Evolutionary conservation across 2,888 invertebrate genomes (phyloP).

Genomic region (Rhyacophila evoluta): DNA sequence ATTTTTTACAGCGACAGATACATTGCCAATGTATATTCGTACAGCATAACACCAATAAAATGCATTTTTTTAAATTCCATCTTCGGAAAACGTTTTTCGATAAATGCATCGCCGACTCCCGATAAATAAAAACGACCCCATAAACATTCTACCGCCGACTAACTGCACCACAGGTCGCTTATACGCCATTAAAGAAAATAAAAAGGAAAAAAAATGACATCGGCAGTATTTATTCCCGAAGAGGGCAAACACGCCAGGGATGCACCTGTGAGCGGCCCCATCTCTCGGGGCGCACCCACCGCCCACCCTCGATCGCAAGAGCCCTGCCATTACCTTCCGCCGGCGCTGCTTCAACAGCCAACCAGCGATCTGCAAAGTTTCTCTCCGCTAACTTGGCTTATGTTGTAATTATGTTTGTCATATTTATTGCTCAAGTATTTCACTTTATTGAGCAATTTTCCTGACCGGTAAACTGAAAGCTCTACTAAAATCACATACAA

Average conservation of each 20-base stretch:
- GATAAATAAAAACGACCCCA: not conserved
- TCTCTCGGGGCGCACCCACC: not conserved
- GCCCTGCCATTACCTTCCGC: not conserved
- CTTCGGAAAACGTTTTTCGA: not conserved
- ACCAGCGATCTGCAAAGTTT: slow-evolving; percentile 19
- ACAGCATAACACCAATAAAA: not conserved
- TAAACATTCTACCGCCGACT: slow-evolving; percentile 5
- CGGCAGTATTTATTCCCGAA: slow-evolving; percentile 17
- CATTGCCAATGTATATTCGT: no score
- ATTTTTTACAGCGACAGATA: no score
- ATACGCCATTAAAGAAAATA: not conserved
- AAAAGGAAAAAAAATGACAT: not conserved
- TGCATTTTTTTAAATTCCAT: not conserved
- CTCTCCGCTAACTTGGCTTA: not conserved
- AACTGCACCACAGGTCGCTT: slow-evolving; percentile 17
- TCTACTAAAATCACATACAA: no score
- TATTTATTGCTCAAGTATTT: slow-evolving; percentile 12
- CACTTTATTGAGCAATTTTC: slow-evolving; percentile 22
- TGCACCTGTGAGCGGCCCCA: slow-evolving; percentile 22
- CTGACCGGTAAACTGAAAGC: slow-evolving; percentile 9
- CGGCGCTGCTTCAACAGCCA: slow-evolving; percentile 9
- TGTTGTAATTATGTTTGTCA: slow-evolving; percentile 20
- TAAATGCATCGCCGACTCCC: not conserved
- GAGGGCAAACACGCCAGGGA: slow-evolving; percentile 21
- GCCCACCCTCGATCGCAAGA: not conserved